Conservation (phyloP, 2,797 vertebrate genomes). For the Pseudochirops corinnae region DNA sequence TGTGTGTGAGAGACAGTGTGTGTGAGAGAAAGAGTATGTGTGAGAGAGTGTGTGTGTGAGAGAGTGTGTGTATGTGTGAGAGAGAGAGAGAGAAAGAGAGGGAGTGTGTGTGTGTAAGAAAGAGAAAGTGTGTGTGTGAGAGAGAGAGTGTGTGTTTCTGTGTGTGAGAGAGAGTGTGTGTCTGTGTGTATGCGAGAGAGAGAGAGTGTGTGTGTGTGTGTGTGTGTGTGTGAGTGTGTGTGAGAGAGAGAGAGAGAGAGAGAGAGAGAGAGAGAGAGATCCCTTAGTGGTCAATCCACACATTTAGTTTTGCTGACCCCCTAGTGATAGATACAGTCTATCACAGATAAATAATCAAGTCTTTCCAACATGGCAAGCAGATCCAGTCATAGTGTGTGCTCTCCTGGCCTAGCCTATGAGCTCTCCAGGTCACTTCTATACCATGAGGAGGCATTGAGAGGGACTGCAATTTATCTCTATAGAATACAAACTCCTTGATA, state of each 20-base stretch:
- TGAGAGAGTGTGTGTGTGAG: too few relatives aligned
- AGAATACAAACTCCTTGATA: not conserved
- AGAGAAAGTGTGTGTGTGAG: too few relatives aligned
- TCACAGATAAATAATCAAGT: not conserved
- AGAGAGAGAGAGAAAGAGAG: too few relatives aligned
- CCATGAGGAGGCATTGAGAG: not conserved
- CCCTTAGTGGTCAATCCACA: not conserved
- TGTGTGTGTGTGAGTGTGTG: too few relatives aligned
- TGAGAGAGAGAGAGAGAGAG: not conserved
- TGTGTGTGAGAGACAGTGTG: too few relatives aligned
- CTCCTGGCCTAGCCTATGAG: not conserved
- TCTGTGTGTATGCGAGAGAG: too few relatives aligned
- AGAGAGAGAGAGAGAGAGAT: not conserved
- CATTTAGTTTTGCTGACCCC: not conserved
- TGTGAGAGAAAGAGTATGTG: too few relatives aligned
- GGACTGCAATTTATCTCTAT: not conserved
- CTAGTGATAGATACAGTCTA: not conserved
- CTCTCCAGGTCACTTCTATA: not conserved
- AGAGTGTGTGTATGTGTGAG: too few relatives aligned
- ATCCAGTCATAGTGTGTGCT: accelerated
- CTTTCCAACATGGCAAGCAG: not conserved
- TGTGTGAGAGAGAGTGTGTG: too few relatives aligned
- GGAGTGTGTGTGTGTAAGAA: too few relatives aligned
- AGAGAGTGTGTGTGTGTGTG: too few relatives aligned
- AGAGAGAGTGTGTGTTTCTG: too few relatives aligned